These are phyloP conservation scores for Cephus rjabovi DNA, from an alignment of 2,888 invertebrate species.

Conservation along the genomic window DNA sequence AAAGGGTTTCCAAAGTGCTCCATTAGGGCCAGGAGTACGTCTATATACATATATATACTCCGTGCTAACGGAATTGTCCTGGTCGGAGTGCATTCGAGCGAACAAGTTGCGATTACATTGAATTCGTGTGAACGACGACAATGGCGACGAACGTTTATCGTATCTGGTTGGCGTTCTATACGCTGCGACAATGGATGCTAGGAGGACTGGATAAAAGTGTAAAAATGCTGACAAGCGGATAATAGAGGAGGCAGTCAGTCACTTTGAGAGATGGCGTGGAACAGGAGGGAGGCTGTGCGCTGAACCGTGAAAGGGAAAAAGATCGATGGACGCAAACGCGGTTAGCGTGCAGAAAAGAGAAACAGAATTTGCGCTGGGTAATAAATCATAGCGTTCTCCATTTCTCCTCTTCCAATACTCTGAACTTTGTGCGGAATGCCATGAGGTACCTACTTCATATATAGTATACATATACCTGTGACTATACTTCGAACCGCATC, in stretches of 20 bases:
- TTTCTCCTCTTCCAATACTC: constrained; percentile 38
- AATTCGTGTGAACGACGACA: constrained; percentile 27
- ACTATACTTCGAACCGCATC: background rate
- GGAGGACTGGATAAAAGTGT: constrained; percentile 62
- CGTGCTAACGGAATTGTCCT: constrained; percentile 4
- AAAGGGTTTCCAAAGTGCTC: background rate
- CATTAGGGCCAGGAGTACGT: background rate
- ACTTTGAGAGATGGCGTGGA: constrained; percentile 66
- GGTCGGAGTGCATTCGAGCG: constrained; percentile 13
- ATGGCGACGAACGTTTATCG: constrained; percentile 35
- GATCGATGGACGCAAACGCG: constrained; percentile 66
- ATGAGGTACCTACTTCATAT: constrained; percentile 1
- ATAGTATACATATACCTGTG: background rate
- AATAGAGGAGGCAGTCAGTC: constrained; percentile 67
- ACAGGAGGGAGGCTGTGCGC: constrained; percentile 56
- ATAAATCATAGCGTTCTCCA: constrained; percentile 63
- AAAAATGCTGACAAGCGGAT: constrained; percentile 67
- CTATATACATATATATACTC: background rate
- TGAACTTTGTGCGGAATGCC: constrained; percentile 32
- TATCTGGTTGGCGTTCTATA: constrained; percentile 32
- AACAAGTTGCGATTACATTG: constrained; percentile 27
- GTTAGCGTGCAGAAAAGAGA: constrained; percentile 61
- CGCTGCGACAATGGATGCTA: constrained; percentile 47
- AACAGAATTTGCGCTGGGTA: constrained; percentile 65
- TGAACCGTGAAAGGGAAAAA: constrained; percentile 66